Percentiles rank a stretch among this genome's conserved stretches.
Conservation (phyloP, 2,797 vertebrate genomes). For the Dryobates pubescens region DNA sequence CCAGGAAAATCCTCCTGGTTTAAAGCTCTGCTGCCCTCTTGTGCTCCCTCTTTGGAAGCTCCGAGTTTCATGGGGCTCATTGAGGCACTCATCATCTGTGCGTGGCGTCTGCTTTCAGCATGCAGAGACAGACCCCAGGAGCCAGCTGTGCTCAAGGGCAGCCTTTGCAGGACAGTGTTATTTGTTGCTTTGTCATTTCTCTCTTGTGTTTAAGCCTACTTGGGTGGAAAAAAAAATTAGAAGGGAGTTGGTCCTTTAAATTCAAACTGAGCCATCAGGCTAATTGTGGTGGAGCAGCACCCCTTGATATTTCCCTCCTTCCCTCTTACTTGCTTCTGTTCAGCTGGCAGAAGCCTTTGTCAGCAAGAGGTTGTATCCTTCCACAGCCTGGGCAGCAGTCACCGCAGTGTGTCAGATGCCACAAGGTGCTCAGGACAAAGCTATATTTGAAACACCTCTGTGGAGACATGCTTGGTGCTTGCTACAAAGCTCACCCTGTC, state of each 20-base stretch:
- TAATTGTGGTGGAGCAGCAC: neutral
- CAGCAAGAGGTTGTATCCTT: rapidly evolving
- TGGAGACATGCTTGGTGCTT: neutral
- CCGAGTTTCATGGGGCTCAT: neutral
- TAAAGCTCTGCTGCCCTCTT: slow-evolving; percentile 70
- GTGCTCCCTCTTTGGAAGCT: slow-evolving; percentile 16
- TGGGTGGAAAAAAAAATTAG: neutral
- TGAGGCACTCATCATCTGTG: neutral
- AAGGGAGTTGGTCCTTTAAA: neutral
- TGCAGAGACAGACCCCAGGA: neutral
- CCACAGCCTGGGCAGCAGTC: neutral
- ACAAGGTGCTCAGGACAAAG: neutral
- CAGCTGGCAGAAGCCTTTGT: neutral
- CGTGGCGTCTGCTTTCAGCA: neutral
- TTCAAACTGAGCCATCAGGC: neutral
- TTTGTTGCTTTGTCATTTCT: neutral
- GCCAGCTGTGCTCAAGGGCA: neutral
- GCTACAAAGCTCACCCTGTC: neutral
- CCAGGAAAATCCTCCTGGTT: neutral
- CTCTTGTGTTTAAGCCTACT: neutral
- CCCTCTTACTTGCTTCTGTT: neutral
- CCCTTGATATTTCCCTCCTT: neutral
- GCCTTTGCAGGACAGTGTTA: neutral
- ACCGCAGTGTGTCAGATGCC: neutral
- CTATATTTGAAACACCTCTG: neutral